Conservation (phyloP, 2,888 invertebrate species). For the Masnerella sp. region DNA sequence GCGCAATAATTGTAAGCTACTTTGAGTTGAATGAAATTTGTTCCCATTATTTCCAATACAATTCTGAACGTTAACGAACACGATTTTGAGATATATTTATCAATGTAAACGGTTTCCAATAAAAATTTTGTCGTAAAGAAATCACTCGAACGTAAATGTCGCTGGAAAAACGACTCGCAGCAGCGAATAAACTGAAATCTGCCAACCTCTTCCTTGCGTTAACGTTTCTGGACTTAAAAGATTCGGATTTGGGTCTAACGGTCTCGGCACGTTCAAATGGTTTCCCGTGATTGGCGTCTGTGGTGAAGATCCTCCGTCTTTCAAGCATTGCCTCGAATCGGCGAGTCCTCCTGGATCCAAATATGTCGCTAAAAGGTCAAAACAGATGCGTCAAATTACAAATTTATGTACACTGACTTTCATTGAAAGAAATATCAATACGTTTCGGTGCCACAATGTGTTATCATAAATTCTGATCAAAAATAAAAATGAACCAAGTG, state of each 20-base stretch:
- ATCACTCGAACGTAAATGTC: neutral
- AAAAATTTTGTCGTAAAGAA: conserved; percentile 7
- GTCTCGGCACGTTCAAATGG: conserved; percentile 88
- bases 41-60: too few species aligned
- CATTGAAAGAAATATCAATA: conserved; percentile 6
- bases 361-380: conserved; percentile 77
- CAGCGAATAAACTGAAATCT: conserved; percentile 2
- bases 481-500: conserved; percentile 13
- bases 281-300: conserved; percentile 82
- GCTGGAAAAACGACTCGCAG: neutral
- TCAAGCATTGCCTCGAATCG: conserved; percentile 83
- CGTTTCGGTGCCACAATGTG: conserved; percentile 22
- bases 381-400: conserved; percentile 20
- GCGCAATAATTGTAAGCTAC: too few species aligned
- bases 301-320: conserved; percentile 81
- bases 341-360: conserved; percentile 79
- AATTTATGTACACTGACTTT: neutral
- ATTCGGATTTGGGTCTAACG: conserved; percentile 86
- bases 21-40: too few species aligned
- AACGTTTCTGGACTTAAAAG: conserved; percentile 89
- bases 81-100: too few species aligned
- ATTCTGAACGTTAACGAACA: too few species aligned
- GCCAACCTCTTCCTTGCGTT: conserved; percentile 82
- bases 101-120: conserved; percentile 1
- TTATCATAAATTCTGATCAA: conserved; percentile 7